phyloP scores from a whole-genome alignment of 2,113 vertebrate species.

The Ameiurus melas region DNA sequence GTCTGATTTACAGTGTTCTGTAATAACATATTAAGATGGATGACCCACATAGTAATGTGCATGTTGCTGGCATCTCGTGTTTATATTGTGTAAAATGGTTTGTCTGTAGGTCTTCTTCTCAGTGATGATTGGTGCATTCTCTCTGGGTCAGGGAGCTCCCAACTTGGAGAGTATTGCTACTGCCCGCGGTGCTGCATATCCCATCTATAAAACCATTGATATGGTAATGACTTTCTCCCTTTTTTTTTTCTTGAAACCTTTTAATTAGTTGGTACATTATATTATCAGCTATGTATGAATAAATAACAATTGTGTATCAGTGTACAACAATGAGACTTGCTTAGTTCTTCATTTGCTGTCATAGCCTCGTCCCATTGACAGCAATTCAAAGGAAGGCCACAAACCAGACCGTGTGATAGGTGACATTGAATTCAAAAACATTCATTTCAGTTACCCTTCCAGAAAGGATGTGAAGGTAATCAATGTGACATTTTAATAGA shows the following conservation, averaged over 20 bases:
- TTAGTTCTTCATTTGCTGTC: neutral
- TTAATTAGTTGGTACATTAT: neutral
- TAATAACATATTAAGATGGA: neutral
- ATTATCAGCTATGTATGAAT: neutral
- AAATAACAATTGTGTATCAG: neutral
- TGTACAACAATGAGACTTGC: neutral
- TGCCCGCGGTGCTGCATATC: constrained; percentile 79
- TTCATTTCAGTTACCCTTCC: constrained; percentile 82
- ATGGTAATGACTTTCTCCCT: constrained; percentile 64
- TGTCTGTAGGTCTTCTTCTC: constrained; percentile 75
- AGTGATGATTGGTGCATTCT: constrained; percentile 73
- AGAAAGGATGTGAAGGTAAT: constrained; percentile 76
- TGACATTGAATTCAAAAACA: constrained; percentile 81
- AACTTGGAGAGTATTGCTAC: constrained; percentile 78
- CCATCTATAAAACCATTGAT: constrained; percentile 78
- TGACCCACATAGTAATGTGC: neutral
- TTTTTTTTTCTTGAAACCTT: neutral
- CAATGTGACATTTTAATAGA: neutral
- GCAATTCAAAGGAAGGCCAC: constrained; percentile 75
- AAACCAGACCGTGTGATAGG: constrained; percentile 77
- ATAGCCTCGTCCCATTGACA: constrained; percentile 76
- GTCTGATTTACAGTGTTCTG: neutral
- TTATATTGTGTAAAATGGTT: neutral
- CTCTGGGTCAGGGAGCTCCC: constrained; percentile 74
- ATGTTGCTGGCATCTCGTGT: neutral